phyloP scores from a whole-genome alignment of 2,888 invertebrate species.

The Sinhomidia bicolor region DNA sequence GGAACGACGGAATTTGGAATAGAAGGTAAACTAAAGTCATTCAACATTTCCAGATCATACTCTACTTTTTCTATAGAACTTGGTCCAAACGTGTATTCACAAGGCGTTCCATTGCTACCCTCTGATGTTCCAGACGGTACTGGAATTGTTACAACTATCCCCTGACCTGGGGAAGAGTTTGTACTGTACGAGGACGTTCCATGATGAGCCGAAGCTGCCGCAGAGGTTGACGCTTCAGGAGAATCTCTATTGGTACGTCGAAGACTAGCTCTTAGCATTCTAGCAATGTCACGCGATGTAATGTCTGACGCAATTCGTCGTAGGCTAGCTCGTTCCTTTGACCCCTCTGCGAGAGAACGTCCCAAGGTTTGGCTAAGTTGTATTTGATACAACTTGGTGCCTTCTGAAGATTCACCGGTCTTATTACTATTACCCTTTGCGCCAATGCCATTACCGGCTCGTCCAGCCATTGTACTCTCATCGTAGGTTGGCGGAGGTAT shows the following conservation, averaged over 20 bases:
- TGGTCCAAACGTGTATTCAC: conserved; percentile 64
- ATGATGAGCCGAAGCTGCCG: background rate
- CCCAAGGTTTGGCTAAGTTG: conserved; percentile 76
- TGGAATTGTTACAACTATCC: conserved; percentile 58
- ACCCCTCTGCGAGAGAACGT: conserved; percentile 69
- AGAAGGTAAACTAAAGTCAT: conserved; percentile 34
- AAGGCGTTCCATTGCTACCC: conserved; percentile 20
- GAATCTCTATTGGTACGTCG: conserved; percentile 61
- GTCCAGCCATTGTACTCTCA: conserved; percentile 66
- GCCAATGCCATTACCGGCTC: background rate
- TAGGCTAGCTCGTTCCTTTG: conserved; percentile 75
- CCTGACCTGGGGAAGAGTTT: conserved; percentile 61
- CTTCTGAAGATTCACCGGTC: background rate
- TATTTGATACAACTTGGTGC: conserved; percentile 58
- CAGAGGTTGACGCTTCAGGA: conserved; percentile 59
- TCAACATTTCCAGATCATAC: conserved; percentile 67
- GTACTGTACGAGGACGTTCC: conserved; percentile 51
- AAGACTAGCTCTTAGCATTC: conserved; percentile 76
- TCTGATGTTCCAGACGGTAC: background rate
- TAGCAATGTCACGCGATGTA: conserved; percentile 77
- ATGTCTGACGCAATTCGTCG: conserved; percentile 78
- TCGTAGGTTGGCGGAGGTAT: conserved; percentile 73
- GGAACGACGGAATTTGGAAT: background rate
- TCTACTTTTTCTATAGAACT: conserved; percentile 66
- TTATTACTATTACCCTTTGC: background rate